Evolutionary conservation across 2,113 vertebrate genomes (phyloP).

Genomic region (Pheucticus melanocephalus): DNA sequence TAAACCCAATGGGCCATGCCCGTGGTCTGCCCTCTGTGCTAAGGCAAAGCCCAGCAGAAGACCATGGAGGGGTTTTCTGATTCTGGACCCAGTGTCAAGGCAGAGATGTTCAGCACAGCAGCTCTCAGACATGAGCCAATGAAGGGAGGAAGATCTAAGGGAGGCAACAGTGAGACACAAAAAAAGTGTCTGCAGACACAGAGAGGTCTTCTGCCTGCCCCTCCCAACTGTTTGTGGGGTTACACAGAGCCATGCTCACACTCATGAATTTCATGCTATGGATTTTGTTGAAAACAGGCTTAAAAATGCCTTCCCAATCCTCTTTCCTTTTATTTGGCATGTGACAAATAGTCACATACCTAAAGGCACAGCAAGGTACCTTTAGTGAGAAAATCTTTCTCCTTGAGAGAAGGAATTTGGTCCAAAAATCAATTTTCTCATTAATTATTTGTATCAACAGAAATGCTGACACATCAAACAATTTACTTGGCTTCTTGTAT

Average conservation of each 20-base stretch:
- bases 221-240: not conserved
- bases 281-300: not conserved
- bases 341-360: not conserved
- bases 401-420: not conserved
- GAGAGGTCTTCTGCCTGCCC: not conserved
- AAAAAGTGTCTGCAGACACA: not conserved
- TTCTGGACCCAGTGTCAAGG: not conserved
- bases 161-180: rapidly evolving
- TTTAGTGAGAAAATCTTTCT: not conserved
- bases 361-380: not conserved
- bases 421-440: constrained; percentile 1
- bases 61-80: not conserved
- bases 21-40: not conserved
- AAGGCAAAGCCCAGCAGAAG: not conserved
- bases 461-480: not conserved
- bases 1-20: not conserved
- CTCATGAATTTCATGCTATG: not conserved
- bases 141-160: not conserved
- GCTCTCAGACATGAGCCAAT: not conserved
- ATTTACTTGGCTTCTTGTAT: not conserved
- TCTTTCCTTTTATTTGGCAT: not conserved
- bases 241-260: not conserved
- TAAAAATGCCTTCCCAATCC: not conserved
- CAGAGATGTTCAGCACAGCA: not conserved
- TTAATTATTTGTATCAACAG: constrained; percentile 12